Conservation (phyloP, 2,797 vertebrate genomes). For the Potorous gilbertii region DNA sequence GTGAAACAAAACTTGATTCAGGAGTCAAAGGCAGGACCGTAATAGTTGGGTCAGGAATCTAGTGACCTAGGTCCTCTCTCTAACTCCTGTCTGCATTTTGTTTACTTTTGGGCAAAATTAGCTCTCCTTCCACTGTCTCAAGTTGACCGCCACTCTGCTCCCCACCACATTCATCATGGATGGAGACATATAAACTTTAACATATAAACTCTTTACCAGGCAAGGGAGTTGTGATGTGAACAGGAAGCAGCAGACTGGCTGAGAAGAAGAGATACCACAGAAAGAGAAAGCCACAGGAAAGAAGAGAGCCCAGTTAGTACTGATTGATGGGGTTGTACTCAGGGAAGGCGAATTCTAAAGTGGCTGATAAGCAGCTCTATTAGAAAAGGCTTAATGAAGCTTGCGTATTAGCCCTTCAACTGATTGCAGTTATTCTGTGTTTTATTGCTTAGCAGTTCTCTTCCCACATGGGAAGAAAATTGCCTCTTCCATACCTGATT, state of each 20-base stretch:
- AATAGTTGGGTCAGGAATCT: neutral
- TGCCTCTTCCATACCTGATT: neutral
- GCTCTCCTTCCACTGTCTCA: neutral
- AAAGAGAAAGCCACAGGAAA: neutral
- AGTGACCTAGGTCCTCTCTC: neutral
- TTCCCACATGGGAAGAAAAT: neutral
- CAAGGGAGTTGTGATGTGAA: neutral
- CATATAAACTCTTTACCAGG: neutral
- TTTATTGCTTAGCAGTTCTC: neutral
- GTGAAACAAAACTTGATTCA: neutral
- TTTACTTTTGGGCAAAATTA: neutral
- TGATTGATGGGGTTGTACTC: neutral
- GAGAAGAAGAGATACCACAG: neutral
- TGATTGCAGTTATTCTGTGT: neutral
- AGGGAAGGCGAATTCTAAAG: neutral
- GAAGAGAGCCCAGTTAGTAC: neutral
- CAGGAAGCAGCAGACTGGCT: neutral
- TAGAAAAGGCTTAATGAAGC: neutral
- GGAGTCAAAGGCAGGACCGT: neutral
- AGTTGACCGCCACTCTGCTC: neutral
- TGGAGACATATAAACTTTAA: too few species aligned
- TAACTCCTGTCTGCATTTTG: neutral
- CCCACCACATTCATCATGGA: neutral
- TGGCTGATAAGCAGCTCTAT: neutral
- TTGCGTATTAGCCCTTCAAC: neutral